phyloP scores from a whole-genome alignment of 1,140 invertebrate species.

The Macrobrachium rosenbergii region DNA sequence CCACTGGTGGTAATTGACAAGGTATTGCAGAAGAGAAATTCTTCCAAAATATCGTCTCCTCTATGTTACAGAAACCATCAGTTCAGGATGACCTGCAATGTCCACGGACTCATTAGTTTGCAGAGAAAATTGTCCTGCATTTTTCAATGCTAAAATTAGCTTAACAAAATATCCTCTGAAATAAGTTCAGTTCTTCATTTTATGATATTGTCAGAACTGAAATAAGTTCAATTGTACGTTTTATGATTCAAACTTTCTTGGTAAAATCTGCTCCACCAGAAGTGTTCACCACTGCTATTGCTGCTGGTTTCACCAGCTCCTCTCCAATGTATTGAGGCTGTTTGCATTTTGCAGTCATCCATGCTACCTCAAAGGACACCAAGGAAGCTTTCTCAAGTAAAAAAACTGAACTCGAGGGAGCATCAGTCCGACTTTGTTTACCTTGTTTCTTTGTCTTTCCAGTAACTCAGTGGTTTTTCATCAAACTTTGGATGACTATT shows the following conservation, averaged over 20 bases:
- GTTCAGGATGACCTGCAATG: constrained; percentile 15
- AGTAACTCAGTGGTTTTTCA: constrained; percentile 41
- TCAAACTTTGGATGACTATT: constrained; percentile 23
- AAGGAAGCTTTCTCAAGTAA: constrained; percentile 31
- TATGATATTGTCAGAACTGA: too few species aligned
- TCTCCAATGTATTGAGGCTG: constrained; percentile 37
- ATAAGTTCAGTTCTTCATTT: too few species aligned
- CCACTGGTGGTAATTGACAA: too few species aligned
- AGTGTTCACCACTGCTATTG: constrained; percentile 27
- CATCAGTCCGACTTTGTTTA: constrained; percentile 29
- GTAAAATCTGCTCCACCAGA: background rate
- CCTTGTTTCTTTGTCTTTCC: constrained; percentile 40
- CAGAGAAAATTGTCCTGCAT: background rate
- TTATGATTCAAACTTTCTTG: constrained; percentile 18
- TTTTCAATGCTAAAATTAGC: too few species aligned
- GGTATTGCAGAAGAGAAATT: too few species aligned
- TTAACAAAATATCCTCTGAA: too few species aligned
- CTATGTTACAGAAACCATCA: constrained; percentile 26
- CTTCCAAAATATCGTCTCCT: too few species aligned
- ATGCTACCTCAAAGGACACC: constrained; percentile 41
- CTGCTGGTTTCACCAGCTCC: constrained; percentile 30
- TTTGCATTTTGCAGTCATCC: constrained; percentile 16
- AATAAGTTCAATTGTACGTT: constrained; percentile 35
- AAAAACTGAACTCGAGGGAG: constrained; percentile 25
- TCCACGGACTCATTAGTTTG: constrained; percentile 32